Base-by-base conservation (phyloP, 2,888 invertebrate species). In the Cataglyphis livida region DNA sequence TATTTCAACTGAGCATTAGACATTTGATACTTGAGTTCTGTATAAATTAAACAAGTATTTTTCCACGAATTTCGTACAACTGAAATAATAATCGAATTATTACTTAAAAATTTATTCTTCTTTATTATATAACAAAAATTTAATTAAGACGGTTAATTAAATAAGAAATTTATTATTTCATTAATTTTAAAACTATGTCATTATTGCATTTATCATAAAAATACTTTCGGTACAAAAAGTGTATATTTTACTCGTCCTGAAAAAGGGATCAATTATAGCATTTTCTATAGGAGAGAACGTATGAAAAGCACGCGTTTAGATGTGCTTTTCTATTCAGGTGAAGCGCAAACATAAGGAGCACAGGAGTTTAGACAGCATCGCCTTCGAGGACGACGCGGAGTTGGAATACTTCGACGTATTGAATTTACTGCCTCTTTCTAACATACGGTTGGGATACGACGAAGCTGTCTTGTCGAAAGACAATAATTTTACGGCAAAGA, bases 341-440 rank as follows among this genome's bases (percentile, higher is more conserved):
- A 94, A 94, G 76, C 92, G 94, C n/a, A 94, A 94, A 78, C 93
- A 94, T 61, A 94, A 94, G 83, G 94, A 94, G 62, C 94, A 94
- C 84, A 84, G 94, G 32, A 94, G 94, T 74, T 84, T 94, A 62
- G 94, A 94, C 84, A 94, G 94, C 81, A 93, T 94, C 70, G 87
- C 94, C 12, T 93, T 93, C 71, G 94, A 94, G 85, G 94, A 94
- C 87, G 94, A 94, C 57, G 90, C 90, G 38, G 94, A 94, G 81
- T 84, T 94, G 66, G 94, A 94, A 70, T 94, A 94, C 84, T 94
- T 94, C 76, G 94, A 94, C 85, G 93, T 94, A 5, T 81, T 94
- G 62, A 94, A 94, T 81, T 90, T 94, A 1, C 87, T 94, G 48
- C 94, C 94, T 0, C 73, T 94, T 48, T 94, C 94, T 3, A 94